Evolutionary conservation across 2,797 vertebrate species (phyloP), one percentile per base, ranked within the genome.

Genomic region (Gymnothorax reevesii): DNA sequence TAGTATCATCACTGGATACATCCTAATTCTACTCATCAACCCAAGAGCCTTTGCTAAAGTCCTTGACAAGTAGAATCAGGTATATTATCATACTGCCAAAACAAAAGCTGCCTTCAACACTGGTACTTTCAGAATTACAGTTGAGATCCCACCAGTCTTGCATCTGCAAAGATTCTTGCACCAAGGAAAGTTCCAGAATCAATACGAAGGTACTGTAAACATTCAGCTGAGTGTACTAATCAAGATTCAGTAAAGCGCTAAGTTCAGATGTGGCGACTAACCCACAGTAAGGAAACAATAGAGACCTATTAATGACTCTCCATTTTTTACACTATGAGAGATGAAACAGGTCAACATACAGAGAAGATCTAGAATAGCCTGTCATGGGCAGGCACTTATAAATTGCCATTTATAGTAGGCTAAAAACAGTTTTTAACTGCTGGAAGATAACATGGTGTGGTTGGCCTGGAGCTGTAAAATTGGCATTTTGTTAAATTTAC

Each of bases 171-270:
- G 57, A 57, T 87, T 90, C 86, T 86, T 88, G 83, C 20, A 89
- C 89, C 7, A 73, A 86, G 90, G 92, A 92, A 91, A 71, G 87
- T 84, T 83, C 75, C 57, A 88, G 83, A 89, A 86, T 86, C 92
- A 85, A 87, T 88, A 12, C 33, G 83, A 89, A 88, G 86, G 88
- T 88, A 75, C 85, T 79, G 60, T 85, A 88, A 88, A 89, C 86
- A 87, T 88, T 90, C 42, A n/a, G 15, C 57, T 17, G 42, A n/a
- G 25, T 12, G 20, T 83, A 57, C 33, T 64, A 17, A 62, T 52
- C 2, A 12, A 17, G 62, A n/a, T 55, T 57, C 83, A 84, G 4
- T n/a, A 42, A 62, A 84, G 57, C 60, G 49, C 15, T 2, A 64
- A 33, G 83, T 64, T 52, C n/a, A 80, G 55, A 20, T 80, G 55